phyloP scores from a whole-genome alignment of 2,113 vertebrate species.

The Sylvia atricapilla region DNA sequence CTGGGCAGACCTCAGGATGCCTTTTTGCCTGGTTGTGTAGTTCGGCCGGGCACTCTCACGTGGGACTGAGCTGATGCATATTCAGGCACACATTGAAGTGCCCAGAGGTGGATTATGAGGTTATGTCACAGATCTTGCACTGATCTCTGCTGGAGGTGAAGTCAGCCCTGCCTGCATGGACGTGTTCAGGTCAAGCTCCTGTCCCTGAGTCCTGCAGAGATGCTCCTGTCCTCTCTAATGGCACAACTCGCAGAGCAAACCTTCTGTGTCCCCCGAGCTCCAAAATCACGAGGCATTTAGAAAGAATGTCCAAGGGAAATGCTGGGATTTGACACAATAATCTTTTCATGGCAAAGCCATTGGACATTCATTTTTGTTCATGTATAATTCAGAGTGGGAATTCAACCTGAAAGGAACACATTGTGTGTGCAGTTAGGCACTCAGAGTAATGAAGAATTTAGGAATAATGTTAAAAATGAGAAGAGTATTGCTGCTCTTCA shows the following conservation, averaged over 20 bases:
- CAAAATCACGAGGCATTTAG: background rate
- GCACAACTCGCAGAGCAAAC: background rate
- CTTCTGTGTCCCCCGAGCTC: background rate
- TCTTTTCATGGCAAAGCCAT: background rate
- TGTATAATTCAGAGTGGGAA: conserved; percentile 20
- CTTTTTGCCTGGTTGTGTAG: background rate
- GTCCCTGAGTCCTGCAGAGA: background rate
- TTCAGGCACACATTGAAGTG: background rate
- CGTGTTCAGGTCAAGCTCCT: background rate
- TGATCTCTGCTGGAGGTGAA: background rate
- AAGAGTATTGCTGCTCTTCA: background rate
- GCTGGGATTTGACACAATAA: background rate
- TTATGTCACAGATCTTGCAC: background rate
- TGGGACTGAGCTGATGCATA: background rate
- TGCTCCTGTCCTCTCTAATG: background rate
- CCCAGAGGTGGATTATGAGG: background rate
- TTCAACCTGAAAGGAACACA: conserved; percentile 7
- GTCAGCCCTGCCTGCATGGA: background rate
- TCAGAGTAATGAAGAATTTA: conserved; percentile 11
- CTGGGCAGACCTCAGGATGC: background rate
- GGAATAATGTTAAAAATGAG: background rate
- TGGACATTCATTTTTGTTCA: background rate
- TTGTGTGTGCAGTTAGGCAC: background rate
- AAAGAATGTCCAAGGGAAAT: background rate
- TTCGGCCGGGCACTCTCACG: background rate